phyloP scores from a whole-genome alignment of 2,113 vertebrate species.

The Brachypteracias leptosomus region DNA sequence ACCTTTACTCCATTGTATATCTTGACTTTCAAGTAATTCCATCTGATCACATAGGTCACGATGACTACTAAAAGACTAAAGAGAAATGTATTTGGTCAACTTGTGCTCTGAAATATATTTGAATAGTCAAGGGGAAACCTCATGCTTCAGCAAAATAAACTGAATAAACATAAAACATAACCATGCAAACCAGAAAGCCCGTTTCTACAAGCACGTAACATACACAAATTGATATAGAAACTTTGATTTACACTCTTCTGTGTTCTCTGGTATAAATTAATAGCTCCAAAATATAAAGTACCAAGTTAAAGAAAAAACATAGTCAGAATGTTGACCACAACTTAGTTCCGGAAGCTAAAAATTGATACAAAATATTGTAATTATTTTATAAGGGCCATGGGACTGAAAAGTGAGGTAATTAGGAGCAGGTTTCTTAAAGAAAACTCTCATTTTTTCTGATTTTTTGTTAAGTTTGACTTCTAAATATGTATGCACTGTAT shows the following conservation, averaged over 20 bases:
- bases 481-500: not conserved
- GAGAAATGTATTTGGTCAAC: not conserved
- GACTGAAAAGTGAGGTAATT: not conserved
- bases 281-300: not conserved
- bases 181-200: not conserved
- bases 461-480: not conserved
- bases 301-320: not conserved
- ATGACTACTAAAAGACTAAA: not conserved
- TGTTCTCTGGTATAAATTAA: not conserved
- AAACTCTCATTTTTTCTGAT: not conserved
- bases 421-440: not conserved
- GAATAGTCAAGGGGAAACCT: not conserved
- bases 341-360: not conserved
- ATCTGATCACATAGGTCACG: not conserved
- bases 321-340: not conserved
- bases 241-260: not conserved
- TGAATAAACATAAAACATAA: not conserved
- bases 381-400: not conserved
- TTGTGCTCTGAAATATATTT: not conserved
- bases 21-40: not conserved
- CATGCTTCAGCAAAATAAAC: conserved; percentile 9
- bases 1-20: not conserved
- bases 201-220: not conserved
- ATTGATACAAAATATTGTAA: not conserved
- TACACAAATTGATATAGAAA: not conserved